phyloP scores from a whole-genome alignment of 2,888 invertebrate genomes.

The Pyrocoelia pectoralis region DNA sequence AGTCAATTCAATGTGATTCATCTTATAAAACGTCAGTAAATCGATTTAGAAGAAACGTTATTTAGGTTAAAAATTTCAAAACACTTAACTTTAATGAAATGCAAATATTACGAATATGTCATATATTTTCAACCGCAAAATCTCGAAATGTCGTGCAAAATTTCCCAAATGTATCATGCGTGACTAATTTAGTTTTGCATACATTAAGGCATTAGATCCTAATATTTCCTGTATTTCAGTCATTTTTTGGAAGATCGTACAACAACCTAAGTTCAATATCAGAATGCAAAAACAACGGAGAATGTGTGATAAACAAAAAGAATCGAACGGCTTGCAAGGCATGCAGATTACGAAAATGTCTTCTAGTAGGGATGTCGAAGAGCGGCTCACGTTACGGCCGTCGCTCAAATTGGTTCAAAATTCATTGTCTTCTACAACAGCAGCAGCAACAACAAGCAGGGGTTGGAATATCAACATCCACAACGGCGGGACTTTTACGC shows the following conservation, averaged over 20 bases:
- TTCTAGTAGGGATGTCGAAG: conserved; percentile 91
- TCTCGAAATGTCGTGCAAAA: neutral
- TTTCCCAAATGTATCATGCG: neutral
- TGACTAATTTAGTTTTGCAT: neutral
- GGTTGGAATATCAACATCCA: conserved; percentile 29
- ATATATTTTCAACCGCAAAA: neutral
- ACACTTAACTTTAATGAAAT: neutral
- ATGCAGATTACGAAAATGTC: conserved; percentile 85
- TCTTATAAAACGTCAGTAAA: no score
- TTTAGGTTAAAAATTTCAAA: no score
- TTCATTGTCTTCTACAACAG: conserved; percentile 87
- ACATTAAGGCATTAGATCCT: neutral
- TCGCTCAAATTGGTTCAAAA: conserved; percentile 93
- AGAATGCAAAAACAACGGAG: conserved; percentile 91
- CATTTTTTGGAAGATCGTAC: conserved; percentile 91
- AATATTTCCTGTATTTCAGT: conserved; percentile 70
- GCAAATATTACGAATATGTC: conserved; percentile 2
- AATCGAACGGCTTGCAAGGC: conserved; percentile 93
- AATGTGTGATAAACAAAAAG: conserved; percentile 92
- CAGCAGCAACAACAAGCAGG: conserved; percentile 65
- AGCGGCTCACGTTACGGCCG: conserved; percentile 90
- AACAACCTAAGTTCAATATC: conserved; percentile 89
- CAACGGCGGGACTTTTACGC: conserved; percentile 48
- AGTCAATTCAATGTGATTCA: no score
- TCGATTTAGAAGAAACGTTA: no score